Base-by-base conservation (phyloP, 2,888 invertebrate species). In the Sericinus montela region DNA sequence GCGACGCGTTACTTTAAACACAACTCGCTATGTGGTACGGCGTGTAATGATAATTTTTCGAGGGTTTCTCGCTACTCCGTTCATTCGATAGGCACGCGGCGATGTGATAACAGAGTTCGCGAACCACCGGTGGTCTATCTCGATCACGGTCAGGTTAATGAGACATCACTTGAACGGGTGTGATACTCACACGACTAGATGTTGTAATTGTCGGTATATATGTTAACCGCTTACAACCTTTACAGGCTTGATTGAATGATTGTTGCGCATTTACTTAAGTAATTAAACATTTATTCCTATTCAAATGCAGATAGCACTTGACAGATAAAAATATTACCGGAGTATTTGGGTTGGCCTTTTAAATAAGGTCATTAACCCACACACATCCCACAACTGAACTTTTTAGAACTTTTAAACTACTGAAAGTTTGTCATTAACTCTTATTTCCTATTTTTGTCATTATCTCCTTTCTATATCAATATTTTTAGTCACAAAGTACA, bases 21-120 rank as follows among this genome's bases (percentile, higher is more conserved):
- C 70, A 73, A 19, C 3, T 19, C 65, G 67, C 57, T 68, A 67
- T 68, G 75, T 59, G 67, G 67, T 66, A 65, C 75, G 69, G 73
- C 73, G 79, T 76, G 79, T 64, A 62, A 68, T 71, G 75, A 80
- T 79, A 81, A 68, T 69, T 74, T 71, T 77, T 75, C 69, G 72
- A 80, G 77, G 78, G 78, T 77, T 19, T 5, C 19, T 19, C 75
- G 73, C 73, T 80, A 69, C 59, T 63, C 57, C 65, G 42, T 65
- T 63, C 82, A 80, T 74, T 76, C 79, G 73, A 62, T 59, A 65
- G 67, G 69, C 85, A 84, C 79, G 83, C 80, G 66, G 83, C 80
- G 65, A 63, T 55, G 56, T 60, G 73, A 81, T 80, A 82, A 73
- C 65, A 61, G 63, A 63, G 67, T 72, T 69, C 75, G 76, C 72